phyloP scores from a whole-genome alignment of 1,140 invertebrate genomes.

The Drosophila quadrilineata region DNA sequence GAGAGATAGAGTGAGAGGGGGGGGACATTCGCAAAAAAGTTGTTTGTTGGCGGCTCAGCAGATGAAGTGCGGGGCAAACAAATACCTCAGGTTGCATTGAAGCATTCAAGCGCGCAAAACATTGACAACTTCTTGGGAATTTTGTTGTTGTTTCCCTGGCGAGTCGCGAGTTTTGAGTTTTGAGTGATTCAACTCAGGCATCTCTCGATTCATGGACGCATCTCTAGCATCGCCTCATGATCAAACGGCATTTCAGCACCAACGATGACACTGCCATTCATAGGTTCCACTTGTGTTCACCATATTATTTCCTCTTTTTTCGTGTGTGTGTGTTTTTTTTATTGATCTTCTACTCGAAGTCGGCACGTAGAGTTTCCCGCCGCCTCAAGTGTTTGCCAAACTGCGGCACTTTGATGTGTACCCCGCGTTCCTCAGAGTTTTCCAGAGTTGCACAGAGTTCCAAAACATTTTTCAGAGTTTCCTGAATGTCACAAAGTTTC shows the following conservation, averaged over 20 bases:
- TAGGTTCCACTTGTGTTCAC: constrained; percentile 62
- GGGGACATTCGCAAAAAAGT: constrained; percentile 36
- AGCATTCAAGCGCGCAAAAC: constrained; percentile 71
- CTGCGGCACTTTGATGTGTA: constrained; percentile 56
- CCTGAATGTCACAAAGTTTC: no score
- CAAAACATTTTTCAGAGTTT: background rate
- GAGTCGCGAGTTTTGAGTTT: no score
- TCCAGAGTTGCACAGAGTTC: background rate
- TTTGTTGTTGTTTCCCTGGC: no score
- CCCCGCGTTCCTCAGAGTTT: background rate
- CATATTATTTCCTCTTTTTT: no score
- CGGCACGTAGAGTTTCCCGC: constrained; percentile 60
- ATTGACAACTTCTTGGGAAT: constrained; percentile 77
- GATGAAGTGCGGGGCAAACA: constrained; percentile 5
- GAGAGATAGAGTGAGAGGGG: background rate
- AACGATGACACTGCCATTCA: constrained; percentile 56
- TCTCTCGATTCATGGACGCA: background rate
- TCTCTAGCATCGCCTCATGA: constrained; percentile 49
- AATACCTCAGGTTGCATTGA: constrained; percentile 50
- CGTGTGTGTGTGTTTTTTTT: constrained; percentile 50
- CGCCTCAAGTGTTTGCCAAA: constrained; percentile 59
- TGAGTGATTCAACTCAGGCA: constrained; percentile 19
- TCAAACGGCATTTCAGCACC: constrained; percentile 46
- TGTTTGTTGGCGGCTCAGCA: background rate
- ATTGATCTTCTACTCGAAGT: constrained; percentile 67